Evolutionary conservation across 2,113 vertebrate genomes (phyloP).

Genomic region (Etia nguti): DNA sequence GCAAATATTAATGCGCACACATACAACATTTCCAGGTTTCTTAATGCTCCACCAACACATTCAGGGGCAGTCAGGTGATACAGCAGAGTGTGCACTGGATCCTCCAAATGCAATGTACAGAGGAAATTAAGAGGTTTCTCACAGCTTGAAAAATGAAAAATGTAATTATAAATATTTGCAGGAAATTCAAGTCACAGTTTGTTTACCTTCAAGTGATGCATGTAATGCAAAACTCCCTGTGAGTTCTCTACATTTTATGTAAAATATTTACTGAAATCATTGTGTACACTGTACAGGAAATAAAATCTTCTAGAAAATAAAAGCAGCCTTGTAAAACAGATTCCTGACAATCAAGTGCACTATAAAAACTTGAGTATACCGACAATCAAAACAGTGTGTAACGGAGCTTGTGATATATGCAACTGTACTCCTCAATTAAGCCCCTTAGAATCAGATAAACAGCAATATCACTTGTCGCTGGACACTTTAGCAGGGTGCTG

Average conservation of each 20-base stretch:
- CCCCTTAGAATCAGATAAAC: background rate
- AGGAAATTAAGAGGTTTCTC: background rate
- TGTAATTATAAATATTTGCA: background rate
- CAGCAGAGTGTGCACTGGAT: background rate
- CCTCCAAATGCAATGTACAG: background rate
- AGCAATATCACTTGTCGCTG: slow-evolving; percentile 3
- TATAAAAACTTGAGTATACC: background rate
- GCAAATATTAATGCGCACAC: background rate
- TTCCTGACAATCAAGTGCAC: background rate
- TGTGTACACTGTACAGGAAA: background rate
- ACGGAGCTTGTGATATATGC: background rate
- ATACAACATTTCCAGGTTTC: background rate
- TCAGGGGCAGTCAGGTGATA: background rate
- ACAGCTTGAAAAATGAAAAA: background rate
- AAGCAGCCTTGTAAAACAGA: background rate
- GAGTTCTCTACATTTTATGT: background rate
- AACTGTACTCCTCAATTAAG: background rate
- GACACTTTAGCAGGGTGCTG: slow-evolving; percentile 1
- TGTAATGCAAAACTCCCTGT: background rate
- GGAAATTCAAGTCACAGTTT: background rate
- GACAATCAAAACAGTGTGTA: background rate
- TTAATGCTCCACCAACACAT: background rate
- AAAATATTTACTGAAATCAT: background rate
- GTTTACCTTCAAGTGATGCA: background rate
- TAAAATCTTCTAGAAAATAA: background rate